Percentiles rank a stretch among this genome's conserved stretches.
Evolutionary conservation across 2,888 invertebrate species (phyloP).

Genomic region (Drosophila anomelani): DNA sequence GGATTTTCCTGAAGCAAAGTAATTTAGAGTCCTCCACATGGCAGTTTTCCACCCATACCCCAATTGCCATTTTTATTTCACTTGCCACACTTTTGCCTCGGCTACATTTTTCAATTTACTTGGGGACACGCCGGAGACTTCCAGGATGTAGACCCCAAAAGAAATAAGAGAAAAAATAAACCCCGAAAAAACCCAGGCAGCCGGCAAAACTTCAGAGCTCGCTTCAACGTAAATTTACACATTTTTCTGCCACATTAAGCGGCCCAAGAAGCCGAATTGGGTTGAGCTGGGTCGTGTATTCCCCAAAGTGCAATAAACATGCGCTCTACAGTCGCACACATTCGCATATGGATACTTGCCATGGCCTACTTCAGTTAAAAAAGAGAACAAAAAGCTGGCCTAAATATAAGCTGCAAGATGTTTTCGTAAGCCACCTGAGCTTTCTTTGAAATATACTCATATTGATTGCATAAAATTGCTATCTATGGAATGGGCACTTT

Average conservation of each 20-base stretch:
- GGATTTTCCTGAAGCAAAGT: constrained; percentile 29
- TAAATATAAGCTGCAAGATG: constrained; percentile 9
- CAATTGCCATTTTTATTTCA: constrained; percentile 71
- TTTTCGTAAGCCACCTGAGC: constrained; percentile 8
- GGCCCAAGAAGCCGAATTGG: constrained; percentile 42
- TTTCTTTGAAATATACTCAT: constrained; percentile 9
- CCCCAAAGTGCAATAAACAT: constrained; percentile 80
- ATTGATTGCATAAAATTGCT: not conserved
- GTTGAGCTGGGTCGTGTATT: constrained; percentile 58
- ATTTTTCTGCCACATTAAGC: constrained; percentile 81
- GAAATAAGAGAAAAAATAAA: constrained; percentile 3
- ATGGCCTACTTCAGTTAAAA: constrained; percentile 65
- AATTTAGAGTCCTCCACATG: constrained; percentile 37
- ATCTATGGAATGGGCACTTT: too few relatives aligned
- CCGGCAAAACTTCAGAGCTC: constrained; percentile 33
- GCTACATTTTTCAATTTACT: constrained; percentile 77
- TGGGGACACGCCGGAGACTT: constrained; percentile 36
- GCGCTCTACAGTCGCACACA: constrained; percentile 60
- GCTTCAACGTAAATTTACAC: constrained; percentile 74
- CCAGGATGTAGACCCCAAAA: constrained; percentile 11
- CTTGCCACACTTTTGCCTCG: constrained; percentile 66
- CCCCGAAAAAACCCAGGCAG: constrained; percentile 5
- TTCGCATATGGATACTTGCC: constrained; percentile 41
- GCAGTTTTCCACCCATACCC: not conserved
- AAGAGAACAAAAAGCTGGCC: constrained; percentile 37